A percentile compares a stretch with the other conserved stretches of the same genome.
These are phyloP conservation scores for Liodrosophila aerea DNA, from an alignment of 2,888 invertebrate species.

Conservation along the genomic window DNA sequence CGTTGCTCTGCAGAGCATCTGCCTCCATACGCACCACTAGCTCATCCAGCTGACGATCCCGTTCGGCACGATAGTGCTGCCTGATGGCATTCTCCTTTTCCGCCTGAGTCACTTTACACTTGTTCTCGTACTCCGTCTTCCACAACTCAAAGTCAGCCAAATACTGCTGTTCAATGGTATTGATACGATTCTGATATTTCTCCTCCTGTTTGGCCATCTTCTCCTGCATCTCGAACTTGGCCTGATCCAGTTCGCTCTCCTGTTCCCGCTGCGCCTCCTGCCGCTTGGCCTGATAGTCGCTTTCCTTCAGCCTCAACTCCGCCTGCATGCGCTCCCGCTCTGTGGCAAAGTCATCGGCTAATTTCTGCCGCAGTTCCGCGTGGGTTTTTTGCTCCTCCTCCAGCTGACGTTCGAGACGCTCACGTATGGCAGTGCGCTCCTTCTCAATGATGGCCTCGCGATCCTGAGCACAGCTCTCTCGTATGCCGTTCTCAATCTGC, in stretches of 20 bases:
- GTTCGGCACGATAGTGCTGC: constrained; percentile 87
- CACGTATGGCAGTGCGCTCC: constrained; percentile 85
- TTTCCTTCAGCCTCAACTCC: constrained; percentile 83
- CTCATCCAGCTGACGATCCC: constrained; percentile 90
- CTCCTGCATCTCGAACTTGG: constrained; percentile 83
- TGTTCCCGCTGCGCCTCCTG: constrained; percentile 82
- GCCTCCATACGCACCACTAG: constrained; percentile 82
- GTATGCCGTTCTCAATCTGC: constrained; percentile 85
- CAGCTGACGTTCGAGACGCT: constrained; percentile 84
- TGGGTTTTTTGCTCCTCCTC: constrained; percentile 84
- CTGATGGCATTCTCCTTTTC: constrained; percentile 87
- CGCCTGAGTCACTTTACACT: constrained; percentile 83
- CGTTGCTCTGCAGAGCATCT: constrained; percentile 78
- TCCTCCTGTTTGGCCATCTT: constrained; percentile 83
- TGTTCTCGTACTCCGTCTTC: constrained; percentile 84
- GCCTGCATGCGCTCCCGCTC: constrained; percentile 82
- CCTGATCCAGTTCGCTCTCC: constrained; percentile 83
- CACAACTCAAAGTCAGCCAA: constrained; percentile 85
- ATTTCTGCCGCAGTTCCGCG: constrained; percentile 84
- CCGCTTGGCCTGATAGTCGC: constrained; percentile 80
- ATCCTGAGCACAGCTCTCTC: constrained; percentile 85
- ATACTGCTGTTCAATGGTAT: constrained; percentile 84
- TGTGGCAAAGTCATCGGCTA: constrained; percentile 83
- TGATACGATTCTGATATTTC: constrained; percentile 84
- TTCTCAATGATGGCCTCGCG: constrained; percentile 85